A percentile compares a stretch with the other conserved stretches of the same genome.
Conservation (phyloP, 2,797 vertebrate genomes). For the Pipistrellus kuhlii region DNA sequence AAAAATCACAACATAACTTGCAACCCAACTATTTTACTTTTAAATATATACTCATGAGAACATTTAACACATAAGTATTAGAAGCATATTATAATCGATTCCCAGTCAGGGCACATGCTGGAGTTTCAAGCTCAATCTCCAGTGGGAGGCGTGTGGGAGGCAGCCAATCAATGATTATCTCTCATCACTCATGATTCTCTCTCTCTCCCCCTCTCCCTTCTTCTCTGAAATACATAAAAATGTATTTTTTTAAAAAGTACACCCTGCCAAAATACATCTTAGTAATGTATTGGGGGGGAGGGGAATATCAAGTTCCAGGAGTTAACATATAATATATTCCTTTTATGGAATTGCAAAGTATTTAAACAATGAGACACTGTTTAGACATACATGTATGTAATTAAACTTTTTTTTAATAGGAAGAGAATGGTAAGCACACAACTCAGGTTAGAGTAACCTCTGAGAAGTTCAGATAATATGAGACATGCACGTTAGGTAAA, state of each 20-base stretch:
- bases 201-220: no score
- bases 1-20: conserved; percentile 38
- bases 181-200: no score
- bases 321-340: neutral
- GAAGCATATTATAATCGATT: neutral
- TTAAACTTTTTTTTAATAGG: neutral
- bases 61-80: neutral
- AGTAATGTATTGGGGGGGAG: neutral
- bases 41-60: neutral
- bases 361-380: neutral
- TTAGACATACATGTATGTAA: neutral
- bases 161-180: no score
- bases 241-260: neutral
- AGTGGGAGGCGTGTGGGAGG: no score
- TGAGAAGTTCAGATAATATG: neutral
- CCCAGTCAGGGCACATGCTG: no score
- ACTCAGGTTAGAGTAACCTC: neutral
- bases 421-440: neutral
- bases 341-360: neutral
- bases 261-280: neutral
- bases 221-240: no score
- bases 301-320: neutral
- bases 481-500: neutral
- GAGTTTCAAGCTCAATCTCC: no score
- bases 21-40: conserved; percentile 9